phyloP scores from a whole-genome alignment of 2,797 vertebrate genomes.

The Graptemys geographica region DNA sequence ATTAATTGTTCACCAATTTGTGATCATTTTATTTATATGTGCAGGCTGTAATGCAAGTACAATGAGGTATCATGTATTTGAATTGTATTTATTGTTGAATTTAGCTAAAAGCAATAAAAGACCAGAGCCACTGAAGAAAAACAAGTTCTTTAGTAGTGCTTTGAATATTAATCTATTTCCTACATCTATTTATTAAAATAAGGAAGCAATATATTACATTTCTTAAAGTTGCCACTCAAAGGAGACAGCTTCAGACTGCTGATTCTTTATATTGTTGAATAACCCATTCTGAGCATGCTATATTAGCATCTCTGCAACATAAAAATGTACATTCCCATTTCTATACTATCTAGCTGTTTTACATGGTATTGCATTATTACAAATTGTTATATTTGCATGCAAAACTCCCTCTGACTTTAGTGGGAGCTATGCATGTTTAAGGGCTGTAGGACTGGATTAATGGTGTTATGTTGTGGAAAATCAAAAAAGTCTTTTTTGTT shows the following conservation, averaged over 20 bases:
- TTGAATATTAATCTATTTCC: background rate
- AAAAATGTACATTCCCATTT: constrained; percentile 33
- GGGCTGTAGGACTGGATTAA: background rate
- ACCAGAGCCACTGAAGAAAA: background rate
- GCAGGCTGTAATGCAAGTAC: constrained; percentile 43
- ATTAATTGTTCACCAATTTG: constrained; percentile 76
- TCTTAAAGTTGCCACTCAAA: constrained; percentile 45
- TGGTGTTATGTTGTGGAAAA: constrained; percentile 1
- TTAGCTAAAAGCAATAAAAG: constrained; percentile 22
- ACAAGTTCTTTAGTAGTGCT: background rate
- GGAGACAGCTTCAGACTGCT: background rate
- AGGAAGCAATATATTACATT: constrained; percentile 31
- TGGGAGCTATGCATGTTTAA: background rate
- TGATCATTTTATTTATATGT: constrained; percentile 73
- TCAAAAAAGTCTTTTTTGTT: background rate
- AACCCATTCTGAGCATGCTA: background rate
- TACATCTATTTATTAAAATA: background rate
- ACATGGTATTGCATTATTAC: background rate
- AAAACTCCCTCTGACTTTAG: background rate
- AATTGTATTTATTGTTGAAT: background rate
- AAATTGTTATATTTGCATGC: constrained; percentile 29
- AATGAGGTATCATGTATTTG: constrained; percentile 1
- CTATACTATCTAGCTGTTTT: constrained; percentile 30
- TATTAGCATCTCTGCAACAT: constrained; percentile 42
- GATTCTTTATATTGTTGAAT: constrained; percentile 24